Evolutionary conservation across 2,797 vertebrate species (phyloP), one percentile per base, ranked within the genome.

Genomic region (Okamejei kenojei): DNA sequence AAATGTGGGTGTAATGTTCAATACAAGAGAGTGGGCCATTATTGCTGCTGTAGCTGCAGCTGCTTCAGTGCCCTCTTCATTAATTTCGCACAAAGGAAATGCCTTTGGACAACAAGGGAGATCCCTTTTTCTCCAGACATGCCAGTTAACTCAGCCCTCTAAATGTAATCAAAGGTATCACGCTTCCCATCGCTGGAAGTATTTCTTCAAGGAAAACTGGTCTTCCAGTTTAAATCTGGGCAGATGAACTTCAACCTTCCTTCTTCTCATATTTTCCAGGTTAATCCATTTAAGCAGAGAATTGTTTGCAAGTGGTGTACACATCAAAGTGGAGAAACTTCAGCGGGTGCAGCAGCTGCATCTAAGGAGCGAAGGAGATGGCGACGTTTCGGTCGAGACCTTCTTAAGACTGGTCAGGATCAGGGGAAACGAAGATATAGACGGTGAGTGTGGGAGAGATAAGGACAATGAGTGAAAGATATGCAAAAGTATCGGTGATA

Each of bases 61-160:
- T n/a, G 93, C 93, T 76, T 93, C 93, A 7, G 93, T 92, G 19
- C 93, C 84, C 58, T 93, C 93, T 88, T 93, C 93, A 76, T 93
- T 93, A 76, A 93, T 84, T 76, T 93, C 93, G n/a, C 26, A 93
- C 68, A 35, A 93, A 93, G 35, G 84, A 29, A 77, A 90, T 68
- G 17, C 77, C 68, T 1, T 54, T 63, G 38, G 93, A 93, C 63
- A 93, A 45, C 32, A 26, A 73, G n/a, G n/a, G n/a, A 93, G 93
- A 58, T 65, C 82, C 32, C 96, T 96, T 73, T 73, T 82, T 94
- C 0, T 96, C 93, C 93, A 1, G 97, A 97, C 95, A 99, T 98
- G 93, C 96, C 97, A 0, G 98, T 98, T 82, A 99, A 98, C 94
- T 99, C 95, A 8, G 68, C 90, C 11, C 38, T n/a, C 74, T 8